Conservation (phyloP, 2,113 vertebrate species). For the Columba livia region DNA sequence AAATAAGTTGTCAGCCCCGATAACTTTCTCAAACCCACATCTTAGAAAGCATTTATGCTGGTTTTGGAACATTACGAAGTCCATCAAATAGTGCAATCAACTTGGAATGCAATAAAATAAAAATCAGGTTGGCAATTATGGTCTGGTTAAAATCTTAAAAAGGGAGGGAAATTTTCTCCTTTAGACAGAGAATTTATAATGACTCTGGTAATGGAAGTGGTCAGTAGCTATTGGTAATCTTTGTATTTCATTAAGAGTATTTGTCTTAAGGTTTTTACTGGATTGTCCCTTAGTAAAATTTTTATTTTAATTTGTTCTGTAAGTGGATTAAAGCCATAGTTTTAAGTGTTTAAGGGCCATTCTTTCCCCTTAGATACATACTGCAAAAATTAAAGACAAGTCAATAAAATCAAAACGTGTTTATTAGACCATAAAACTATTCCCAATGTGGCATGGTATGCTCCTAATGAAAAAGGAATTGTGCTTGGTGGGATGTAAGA, state of each 20-base stretch:
- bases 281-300: neutral
- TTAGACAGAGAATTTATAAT: conserved; percentile 3
- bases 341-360: neutral
- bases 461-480: neutral
- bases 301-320: neutral
- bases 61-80: conserved; percentile 3
- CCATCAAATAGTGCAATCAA: neutral
- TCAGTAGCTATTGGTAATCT: conserved; percentile 20
- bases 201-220: conserved; percentile 2
- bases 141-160: neutral
- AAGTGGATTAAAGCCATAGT: neutral
- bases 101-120: conserved; percentile 30
- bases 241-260: conserved; percentile 28
- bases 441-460: neutral
- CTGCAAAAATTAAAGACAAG: conserved; percentile 27
- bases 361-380: neutral
- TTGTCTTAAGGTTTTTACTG: conserved; percentile 19
- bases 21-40: conserved; percentile 7
- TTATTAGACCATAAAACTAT: neutral
- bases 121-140: conserved; percentile 37
- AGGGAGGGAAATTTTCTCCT: neutral
- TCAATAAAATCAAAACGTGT: conserved; percentile 19
- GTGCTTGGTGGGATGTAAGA: neutral
- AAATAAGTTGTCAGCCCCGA: conserved; percentile 37
- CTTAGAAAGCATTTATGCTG: conserved; percentile 20